Conservation (phyloP, 2,888 invertebrate genomes). For the Amphipoea lucens region DNA sequence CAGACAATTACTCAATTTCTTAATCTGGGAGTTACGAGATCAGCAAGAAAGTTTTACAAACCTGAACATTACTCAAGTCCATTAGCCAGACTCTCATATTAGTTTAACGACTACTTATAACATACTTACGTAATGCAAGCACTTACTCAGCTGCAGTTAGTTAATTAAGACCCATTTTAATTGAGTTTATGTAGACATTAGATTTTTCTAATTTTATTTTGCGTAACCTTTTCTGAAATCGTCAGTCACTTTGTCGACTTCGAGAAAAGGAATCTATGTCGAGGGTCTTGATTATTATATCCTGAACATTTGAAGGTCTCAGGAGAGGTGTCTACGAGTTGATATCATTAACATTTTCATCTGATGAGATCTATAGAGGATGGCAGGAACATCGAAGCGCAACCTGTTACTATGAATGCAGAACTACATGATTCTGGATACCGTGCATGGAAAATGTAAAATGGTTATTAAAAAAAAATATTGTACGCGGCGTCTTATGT, state of each 20-base stretch:
- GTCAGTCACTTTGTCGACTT: too few species aligned
- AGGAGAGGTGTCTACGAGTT: too few species aligned
- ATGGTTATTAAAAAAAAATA: background rate
- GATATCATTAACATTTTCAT: background rate
- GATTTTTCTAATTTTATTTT: slow-evolving; percentile 21
- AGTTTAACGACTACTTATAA: slow-evolving; percentile 27
- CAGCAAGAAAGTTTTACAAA: slow-evolving; percentile 29
- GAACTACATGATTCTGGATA: too few species aligned
- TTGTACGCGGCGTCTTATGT: background rate
- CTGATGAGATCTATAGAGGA: background rate
- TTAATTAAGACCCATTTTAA: slow-evolving; percentile 32
- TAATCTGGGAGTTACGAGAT: background rate
- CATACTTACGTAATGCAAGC: slow-evolving; percentile 41
- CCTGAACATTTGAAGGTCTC: too few species aligned
- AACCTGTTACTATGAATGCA: too few species aligned
- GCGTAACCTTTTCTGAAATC: slow-evolving; percentile 2
- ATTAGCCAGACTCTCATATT: slow-evolving; percentile 23
- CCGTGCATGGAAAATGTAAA: too few species aligned
- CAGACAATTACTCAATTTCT: too few species aligned
- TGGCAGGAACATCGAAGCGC: too few species aligned
- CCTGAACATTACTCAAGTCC: slow-evolving; percentile 7
- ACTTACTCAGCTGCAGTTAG: background rate
- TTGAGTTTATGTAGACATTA: slow-evolving; percentile 42
- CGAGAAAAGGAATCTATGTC: background rate
- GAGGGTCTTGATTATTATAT: too few species aligned